Conservation (phyloP, 1,140 invertebrate genomes). For the Drosophila teissieri region DNA sequence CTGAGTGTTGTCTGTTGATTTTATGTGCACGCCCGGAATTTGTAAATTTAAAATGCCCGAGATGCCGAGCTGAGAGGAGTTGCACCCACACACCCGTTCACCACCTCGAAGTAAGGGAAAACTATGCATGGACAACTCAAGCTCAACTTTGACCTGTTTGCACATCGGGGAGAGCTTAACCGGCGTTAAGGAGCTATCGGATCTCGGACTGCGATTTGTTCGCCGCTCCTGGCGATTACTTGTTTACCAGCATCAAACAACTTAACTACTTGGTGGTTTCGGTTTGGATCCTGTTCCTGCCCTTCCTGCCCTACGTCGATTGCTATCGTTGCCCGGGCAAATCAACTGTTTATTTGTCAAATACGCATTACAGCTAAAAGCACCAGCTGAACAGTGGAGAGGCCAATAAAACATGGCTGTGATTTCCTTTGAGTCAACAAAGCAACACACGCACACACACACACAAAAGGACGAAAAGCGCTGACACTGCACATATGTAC, state of each 20-base stretch:
- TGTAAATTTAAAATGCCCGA: slow-evolving; percentile 80
- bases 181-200: slow-evolving; percentile 15
- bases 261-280: slow-evolving; percentile 72
- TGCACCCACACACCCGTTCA: neutral
- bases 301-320: slow-evolving; percentile 46
- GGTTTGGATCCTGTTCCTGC: slow-evolving; percentile 12
- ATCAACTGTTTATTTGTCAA: slow-evolving; percentile 83
- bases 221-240: slow-evolving; percentile 66
- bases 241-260: slow-evolving; percentile 80
- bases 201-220: slow-evolving; percentile 26
- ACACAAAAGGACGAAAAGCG: slow-evolving; percentile 35
- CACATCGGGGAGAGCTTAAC: slow-evolving; percentile 51
- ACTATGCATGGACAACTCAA: slow-evolving; percentile 44
- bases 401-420: slow-evolving; percentile 70
- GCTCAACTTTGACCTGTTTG: slow-evolving; percentile 72
- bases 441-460: slow-evolving; percentile 13
- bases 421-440: slow-evolving; percentile 76
- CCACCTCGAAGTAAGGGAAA: slow-evolving; percentile 3
- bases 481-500: slow-evolving; percentile 80
- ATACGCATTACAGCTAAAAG: slow-evolving; percentile 76
- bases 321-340: slow-evolving; percentile 67
- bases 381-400: slow-evolving; percentile 36
- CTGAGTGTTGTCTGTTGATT: slow-evolving; percentile 75
- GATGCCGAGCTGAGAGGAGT: slow-evolving; percentile 52
- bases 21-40: slow-evolving; percentile 77